A percentile compares a stretch with the other conserved stretches of the same genome.
Conservation (phyloP, 2,888 invertebrate genomes). For the Gonocerus acuteangulatus region DNA sequence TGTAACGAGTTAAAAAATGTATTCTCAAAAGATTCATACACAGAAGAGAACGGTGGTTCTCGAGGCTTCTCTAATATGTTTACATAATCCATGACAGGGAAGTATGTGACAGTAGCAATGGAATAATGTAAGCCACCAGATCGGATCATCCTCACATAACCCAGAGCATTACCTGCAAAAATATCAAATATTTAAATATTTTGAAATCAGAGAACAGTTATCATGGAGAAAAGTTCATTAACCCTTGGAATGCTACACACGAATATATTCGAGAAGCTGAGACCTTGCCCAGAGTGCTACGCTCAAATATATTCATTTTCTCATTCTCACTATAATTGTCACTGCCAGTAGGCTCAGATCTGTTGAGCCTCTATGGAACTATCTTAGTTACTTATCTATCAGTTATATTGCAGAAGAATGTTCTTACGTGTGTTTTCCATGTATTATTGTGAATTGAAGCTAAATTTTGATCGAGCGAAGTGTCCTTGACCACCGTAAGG, state of each 20-base stretch:
- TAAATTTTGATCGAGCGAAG: too few relatives aligned
- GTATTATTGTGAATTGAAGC: too few relatives aligned
- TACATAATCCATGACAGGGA: slow-evolving; percentile 70
- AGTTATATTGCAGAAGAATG: too few relatives aligned
- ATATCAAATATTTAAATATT: background rate
- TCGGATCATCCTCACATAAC: slow-evolving; percentile 86
- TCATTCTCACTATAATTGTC: background rate
- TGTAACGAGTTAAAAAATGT: slow-evolving; percentile 69
- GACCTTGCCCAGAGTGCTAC: too few relatives aligned
- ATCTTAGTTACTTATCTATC: too few relatives aligned
- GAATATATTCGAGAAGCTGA: too few relatives aligned
- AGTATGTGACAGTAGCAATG: slow-evolving; percentile 81
- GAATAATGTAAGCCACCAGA: slow-evolving; percentile 90
- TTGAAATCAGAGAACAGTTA: too few relatives aligned
- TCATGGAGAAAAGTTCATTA: background rate
- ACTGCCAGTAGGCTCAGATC: too few relatives aligned
- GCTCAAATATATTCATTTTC: too few relatives aligned
- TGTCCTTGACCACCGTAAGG: too few relatives aligned
- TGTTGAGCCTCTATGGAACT: too few relatives aligned
- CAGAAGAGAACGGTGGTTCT: slow-evolving; percentile 53
- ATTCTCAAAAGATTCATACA: slow-evolving; percentile 65
- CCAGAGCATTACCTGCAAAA: slow-evolving; percentile 73
- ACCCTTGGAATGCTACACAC: background rate
- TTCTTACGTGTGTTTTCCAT: too few relatives aligned
- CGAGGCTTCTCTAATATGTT: slow-evolving; percentile 54